Evolutionary conservation across 1,140 invertebrate species (phyloP).

Genomic region (Anadara kagoshimensis): DNA sequence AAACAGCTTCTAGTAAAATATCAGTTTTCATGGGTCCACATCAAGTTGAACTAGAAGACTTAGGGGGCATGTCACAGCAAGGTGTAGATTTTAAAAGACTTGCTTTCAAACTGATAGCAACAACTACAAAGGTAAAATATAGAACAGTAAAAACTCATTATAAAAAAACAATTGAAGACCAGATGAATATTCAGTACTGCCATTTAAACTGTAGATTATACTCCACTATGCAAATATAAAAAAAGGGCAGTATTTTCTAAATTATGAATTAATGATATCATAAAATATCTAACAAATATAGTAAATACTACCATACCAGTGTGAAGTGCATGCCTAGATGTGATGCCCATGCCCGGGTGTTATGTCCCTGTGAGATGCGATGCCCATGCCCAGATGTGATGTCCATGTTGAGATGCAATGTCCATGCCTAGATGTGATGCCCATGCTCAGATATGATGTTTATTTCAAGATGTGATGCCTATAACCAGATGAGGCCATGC

Average conservation of each 20-base stretch:
- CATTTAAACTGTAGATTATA: too few species aligned
- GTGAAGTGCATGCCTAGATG: too few species aligned
- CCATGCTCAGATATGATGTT: too few species aligned
- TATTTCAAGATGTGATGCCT: too few species aligned
- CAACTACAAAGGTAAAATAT: constrained; percentile 9
- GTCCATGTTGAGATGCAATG: too few species aligned
- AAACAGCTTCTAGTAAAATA: constrained; percentile 19
- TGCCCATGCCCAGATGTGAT: too few species aligned
- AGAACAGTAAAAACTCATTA: neutral
- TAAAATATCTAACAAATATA: too few species aligned
- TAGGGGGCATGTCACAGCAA: constrained; percentile 4
- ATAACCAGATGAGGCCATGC: too few species aligned
- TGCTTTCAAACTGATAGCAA: constrained; percentile 22
- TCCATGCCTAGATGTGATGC: too few species aligned
- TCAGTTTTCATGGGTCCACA: constrained; percentile 25
- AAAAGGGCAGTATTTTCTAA: neutral
- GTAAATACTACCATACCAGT: too few species aligned
- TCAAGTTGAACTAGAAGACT: constrained; percentile 28
- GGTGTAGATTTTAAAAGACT: constrained; percentile 30
- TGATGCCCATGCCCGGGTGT: too few species aligned
- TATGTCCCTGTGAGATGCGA: too few species aligned
- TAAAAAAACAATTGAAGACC: neutral
- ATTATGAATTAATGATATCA: neutral
- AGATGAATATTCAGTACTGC: neutral
- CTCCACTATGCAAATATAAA: neutral